phyloP scores from a whole-genome alignment of 1,140 invertebrate genomes.

The Heliothis virescens region DNA sequence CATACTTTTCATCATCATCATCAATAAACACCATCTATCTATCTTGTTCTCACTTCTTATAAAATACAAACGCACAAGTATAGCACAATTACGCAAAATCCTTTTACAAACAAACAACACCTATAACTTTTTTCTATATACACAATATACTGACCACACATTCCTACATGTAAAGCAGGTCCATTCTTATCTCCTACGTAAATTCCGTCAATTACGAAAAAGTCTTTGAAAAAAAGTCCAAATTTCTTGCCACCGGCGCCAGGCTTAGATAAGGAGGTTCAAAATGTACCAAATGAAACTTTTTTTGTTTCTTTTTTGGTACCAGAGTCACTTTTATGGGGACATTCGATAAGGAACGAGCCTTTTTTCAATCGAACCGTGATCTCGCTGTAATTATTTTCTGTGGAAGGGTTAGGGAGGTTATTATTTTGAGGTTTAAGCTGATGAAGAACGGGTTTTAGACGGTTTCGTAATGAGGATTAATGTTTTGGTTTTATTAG shows the following conservation, averaged over 20 bases:
- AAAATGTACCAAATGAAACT: constrained; percentile 2
- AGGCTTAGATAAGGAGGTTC: constrained; percentile 32
- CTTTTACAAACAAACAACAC: neutral
- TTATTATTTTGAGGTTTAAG: constrained; percentile 8
- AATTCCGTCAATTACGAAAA: constrained; percentile 50
- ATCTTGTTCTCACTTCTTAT: no score
- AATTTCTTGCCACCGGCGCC: constrained; percentile 47
- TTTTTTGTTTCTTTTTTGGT: constrained; percentile 36
- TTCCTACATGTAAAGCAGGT: constrained; percentile 6
- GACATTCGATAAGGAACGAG: constrained; percentile 39
- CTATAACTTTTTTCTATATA: neutral
- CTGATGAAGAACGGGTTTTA: constrained; percentile 9
- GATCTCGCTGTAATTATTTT: constrained; percentile 32
- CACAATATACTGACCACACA: constrained; percentile 14
- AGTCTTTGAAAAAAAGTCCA: constrained; percentile 43
- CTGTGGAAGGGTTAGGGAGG: constrained; percentile 15
- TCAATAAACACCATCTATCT: no score
- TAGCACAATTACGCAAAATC: neutral
- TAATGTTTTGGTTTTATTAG: neutral
- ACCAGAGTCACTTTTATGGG: constrained; percentile 26
- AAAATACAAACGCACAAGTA: no score
- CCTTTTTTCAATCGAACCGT: constrained; percentile 6
- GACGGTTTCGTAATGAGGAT: neutral
- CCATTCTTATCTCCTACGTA: constrained; percentile 43
- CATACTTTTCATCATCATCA: no score